A percentile compares a stretch with the other conserved stretches of the same genome.
Conservation (phyloP, 1,140 invertebrate species). For the Drosophila hydei region DNA sequence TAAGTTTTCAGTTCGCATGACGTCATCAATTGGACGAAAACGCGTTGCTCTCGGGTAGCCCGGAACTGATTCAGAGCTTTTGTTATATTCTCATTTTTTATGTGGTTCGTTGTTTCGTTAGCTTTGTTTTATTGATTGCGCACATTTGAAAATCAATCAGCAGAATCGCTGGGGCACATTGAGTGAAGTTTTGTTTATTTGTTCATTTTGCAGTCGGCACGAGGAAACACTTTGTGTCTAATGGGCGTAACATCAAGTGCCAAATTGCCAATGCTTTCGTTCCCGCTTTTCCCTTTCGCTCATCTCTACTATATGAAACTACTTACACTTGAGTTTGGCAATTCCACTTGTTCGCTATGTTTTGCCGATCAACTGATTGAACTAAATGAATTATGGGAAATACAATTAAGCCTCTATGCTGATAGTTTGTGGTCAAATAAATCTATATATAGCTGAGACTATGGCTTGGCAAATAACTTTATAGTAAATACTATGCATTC, state of each 20-base stretch:
- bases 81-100: conserved; percentile 1
- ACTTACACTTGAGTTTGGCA: conserved; percentile 6
- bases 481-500: no score
- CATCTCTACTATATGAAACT: not conserved
- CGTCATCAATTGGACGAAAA: conserved; percentile 50
- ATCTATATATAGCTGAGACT: no score
- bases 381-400: not conserved
- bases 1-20: conserved; percentile 58
- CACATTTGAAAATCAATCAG: conserved; percentile 75
- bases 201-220: conserved; percentile 42
- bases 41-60: no score
- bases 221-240: conserved; percentile 55
- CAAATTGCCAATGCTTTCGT: conserved; percentile 40
- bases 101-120: conserved; percentile 14
- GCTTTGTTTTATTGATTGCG: conserved; percentile 69
- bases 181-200: conserved; percentile 77
- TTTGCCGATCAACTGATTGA: not conserved
- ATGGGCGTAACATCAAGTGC: conserved; percentile 37
- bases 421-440: no score
- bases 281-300: not conserved
- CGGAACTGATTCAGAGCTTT: not conserved
- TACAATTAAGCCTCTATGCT: no score
- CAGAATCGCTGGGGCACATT: conserved; percentile 50
- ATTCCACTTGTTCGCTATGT: not conserved
- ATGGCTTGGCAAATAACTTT: no score